Evolutionary conservation across 2,888 invertebrate genomes (phyloP).

Genomic region (Ecliptopera silaceata): DNA sequence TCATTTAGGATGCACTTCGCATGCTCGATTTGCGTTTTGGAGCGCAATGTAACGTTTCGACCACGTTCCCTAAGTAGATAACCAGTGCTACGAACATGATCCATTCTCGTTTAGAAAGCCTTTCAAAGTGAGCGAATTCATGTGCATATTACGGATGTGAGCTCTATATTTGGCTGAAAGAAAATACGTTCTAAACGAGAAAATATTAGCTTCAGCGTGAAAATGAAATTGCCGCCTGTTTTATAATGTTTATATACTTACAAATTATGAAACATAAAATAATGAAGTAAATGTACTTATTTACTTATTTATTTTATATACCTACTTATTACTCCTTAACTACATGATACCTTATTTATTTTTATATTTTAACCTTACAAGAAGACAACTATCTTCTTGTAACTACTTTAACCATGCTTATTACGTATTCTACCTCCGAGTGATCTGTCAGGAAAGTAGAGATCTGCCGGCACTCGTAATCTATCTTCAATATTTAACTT

Average conservation of each 20-base stretch:
- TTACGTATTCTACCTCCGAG: slow-evolving; percentile 11
- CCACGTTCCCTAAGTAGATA: slow-evolving; percentile 35
- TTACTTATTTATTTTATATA: too few species aligned
- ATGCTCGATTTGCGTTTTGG: slow-evolving; percentile 38
- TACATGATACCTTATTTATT: neutral
- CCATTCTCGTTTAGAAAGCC: slow-evolving; percentile 30
- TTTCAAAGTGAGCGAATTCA: slow-evolving; percentile 18
- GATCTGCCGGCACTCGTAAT: slow-evolving; percentile 4
- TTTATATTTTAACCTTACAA: neutral
- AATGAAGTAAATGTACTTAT: too few species aligned
- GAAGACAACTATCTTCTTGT: too few species aligned
- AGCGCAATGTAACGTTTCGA: slow-evolving; percentile 37
- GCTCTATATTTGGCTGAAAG: slow-evolving; percentile 5
- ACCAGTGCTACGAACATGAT: slow-evolving; percentile 27
- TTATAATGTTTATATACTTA: too few species aligned
- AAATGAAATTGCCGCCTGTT: neutral
- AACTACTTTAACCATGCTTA: slow-evolving; percentile 1
- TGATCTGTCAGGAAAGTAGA: slow-evolving; percentile 11
- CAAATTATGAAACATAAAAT: too few species aligned
- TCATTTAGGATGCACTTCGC: slow-evolving; percentile 39
- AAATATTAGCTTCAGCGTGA: neutral
- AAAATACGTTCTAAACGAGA: neutral
- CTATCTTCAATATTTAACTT: slow-evolving; percentile 21
- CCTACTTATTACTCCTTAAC: neutral
- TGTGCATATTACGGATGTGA: slow-evolving; percentile 3